phyloP scores from a whole-genome alignment of 2,888 invertebrate species.

The Physocephala rufipes region DNA sequence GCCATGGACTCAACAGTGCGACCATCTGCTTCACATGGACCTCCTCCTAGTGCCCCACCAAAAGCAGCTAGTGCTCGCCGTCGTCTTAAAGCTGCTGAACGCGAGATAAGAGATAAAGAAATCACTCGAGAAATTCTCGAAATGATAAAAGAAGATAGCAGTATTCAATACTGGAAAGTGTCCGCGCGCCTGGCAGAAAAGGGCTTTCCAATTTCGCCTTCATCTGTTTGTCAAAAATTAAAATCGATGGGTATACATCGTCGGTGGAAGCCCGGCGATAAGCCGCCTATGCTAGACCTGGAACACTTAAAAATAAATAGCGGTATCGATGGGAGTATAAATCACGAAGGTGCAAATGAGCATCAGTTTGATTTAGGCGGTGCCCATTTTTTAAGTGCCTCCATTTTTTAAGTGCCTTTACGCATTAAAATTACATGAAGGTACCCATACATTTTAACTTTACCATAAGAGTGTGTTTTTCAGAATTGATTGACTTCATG shows the following conservation, averaged over 20 bases:
- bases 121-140: constrained; percentile 63
- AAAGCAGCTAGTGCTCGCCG: constrained; percentile 54
- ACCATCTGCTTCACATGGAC: constrained; percentile 41
- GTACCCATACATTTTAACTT: too few species aligned
- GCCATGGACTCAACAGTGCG: constrained; percentile 46
- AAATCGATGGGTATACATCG: constrained; percentile 65
- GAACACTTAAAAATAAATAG: constrained; percentile 55
- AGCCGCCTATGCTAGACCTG: constrained; percentile 60
- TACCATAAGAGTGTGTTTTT: too few species aligned
- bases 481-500: too few species aligned
- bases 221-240: constrained; percentile 64
- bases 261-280: constrained; percentile 64
- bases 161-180: constrained; percentile 65
- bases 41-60: constrained; percentile 25
- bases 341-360: constrained; percentile 50
- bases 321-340: constrained; percentile 19
- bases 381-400: constrained; percentile 64
- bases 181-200: constrained; percentile 64
- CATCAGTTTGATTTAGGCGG: constrained; percentile 63
- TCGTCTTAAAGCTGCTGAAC: constrained; percentile 62
- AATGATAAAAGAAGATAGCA: constrained; percentile 63
- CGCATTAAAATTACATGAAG: constrained; percentile 50
- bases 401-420: constrained; percentile 65
- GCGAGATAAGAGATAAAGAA: constrained; percentile 60
- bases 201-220: constrained; percentile 63